Evolutionary conservation across 1,140 invertebrate species (phyloP).

Genomic region (Mylabris phalerata): DNA sequence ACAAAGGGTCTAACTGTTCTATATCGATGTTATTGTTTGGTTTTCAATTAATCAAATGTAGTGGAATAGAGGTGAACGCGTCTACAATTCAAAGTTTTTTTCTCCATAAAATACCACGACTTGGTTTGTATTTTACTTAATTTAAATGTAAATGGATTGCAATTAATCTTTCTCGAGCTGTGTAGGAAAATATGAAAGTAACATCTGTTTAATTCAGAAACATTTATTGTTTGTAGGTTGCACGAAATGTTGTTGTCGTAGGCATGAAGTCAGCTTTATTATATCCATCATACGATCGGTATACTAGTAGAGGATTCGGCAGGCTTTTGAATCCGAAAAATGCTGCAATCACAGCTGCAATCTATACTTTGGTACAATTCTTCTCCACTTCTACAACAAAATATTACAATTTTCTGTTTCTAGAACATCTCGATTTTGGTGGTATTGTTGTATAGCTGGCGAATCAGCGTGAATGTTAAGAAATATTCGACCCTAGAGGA

Average conservation of each 20-base stretch:
- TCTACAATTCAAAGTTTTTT: too few species aligned
- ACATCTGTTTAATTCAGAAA: background rate
- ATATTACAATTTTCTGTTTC: slow-evolving; percentile 37
- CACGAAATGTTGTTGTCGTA: slow-evolving; percentile 29
- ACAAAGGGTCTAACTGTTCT: too few species aligned
- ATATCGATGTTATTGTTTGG: too few species aligned
- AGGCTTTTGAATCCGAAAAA: slow-evolving; percentile 56
- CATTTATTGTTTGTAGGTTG: slow-evolving; percentile 20
- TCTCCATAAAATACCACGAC: too few species aligned
- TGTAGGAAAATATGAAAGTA: too few species aligned
- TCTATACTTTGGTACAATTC: slow-evolving; percentile 57
- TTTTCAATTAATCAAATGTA: too few species aligned
- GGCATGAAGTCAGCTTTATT: slow-evolving; percentile 47
- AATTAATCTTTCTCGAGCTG: too few species aligned
- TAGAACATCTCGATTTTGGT: slow-evolving; percentile 66
- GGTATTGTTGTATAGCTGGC: slow-evolving; percentile 62
- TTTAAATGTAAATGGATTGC: too few species aligned
- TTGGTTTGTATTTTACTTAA: too few species aligned
- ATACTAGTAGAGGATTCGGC: slow-evolving; percentile 47
- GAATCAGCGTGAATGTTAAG: slow-evolving; percentile 60
- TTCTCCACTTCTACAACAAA: slow-evolving; percentile 4
- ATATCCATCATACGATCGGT: slow-evolving; percentile 44
- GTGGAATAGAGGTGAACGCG: too few species aligned
- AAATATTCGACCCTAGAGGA: slow-evolving; percentile 58
- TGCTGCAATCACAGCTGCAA: slow-evolving; percentile 56